Conservation (phyloP, 1,140 invertebrate species). For the Drosophila asahinai region DNA sequence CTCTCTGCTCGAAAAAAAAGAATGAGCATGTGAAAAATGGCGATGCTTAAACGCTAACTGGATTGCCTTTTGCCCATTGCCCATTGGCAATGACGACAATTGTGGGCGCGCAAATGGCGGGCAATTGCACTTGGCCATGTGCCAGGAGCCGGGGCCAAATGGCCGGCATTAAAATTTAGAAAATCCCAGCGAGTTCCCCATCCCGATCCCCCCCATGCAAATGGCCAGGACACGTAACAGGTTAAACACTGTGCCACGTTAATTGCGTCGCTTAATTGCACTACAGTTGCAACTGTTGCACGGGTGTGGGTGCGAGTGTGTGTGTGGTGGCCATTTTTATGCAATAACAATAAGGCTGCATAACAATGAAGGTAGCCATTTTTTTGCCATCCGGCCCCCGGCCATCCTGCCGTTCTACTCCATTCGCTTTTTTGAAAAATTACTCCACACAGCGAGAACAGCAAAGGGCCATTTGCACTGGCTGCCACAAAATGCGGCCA, state of each 20-base stretch:
- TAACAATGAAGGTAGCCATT: slow-evolving; percentile 67
- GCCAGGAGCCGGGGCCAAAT: slow-evolving; percentile 47
- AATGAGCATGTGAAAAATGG: slow-evolving; percentile 68
- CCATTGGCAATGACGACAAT: slow-evolving; percentile 59
- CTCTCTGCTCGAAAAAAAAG: slow-evolving; percentile 41
- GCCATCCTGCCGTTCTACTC: slow-evolving; percentile 2
- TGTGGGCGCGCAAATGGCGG: slow-evolving; percentile 73
- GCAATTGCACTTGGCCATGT: slow-evolving; percentile 64
- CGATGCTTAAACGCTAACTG: slow-evolving; percentile 45
- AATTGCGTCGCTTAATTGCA: slow-evolving; percentile 81
- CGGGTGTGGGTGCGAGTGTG: slow-evolving; percentile 9
- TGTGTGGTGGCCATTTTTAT: slow-evolving; percentile 65
- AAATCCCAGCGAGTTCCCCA: slow-evolving; percentile 49
- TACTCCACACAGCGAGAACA: slow-evolving; percentile 66
- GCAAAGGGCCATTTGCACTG: slow-evolving; percentile 68
- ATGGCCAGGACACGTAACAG: slow-evolving; percentile 68
- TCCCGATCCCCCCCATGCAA: slow-evolving; percentile 30
- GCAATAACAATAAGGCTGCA: slow-evolving; percentile 82
- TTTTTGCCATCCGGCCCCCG: slow-evolving; percentile 3
- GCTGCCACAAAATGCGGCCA: slow-evolving; percentile 76
- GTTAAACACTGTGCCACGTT: slow-evolving; percentile 80
- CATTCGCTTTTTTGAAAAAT: slow-evolving; percentile 71
- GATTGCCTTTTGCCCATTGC: slow-evolving; percentile 7
- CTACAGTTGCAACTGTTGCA: slow-evolving; percentile 77
- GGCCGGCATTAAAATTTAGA: slow-evolving; percentile 79